Conservation (phyloP, 2,113 vertebrate genomes). For the Naja naja region DNA sequence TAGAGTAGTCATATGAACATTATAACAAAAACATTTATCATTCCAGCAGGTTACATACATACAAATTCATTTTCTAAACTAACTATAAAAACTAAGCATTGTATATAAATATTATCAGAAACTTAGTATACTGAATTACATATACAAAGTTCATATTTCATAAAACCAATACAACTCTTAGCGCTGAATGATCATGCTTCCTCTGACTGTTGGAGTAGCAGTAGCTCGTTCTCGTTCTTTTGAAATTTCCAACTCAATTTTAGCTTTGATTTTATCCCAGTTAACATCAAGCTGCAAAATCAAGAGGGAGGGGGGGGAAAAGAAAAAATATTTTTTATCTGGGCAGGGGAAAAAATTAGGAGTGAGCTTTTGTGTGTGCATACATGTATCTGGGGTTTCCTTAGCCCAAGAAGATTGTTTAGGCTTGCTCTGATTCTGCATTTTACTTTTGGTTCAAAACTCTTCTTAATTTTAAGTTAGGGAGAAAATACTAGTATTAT, state of each 20-base stretch:
- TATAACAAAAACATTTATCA: not conserved
- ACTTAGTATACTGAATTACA: conserved; percentile 4
- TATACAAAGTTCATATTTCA: not conserved
- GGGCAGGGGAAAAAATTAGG: not conserved
- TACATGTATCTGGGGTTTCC: not conserved
- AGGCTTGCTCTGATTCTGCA: not conserved
- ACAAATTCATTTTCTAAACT: not conserved
- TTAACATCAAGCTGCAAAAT: conserved; percentile 87
- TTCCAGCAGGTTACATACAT: not conserved
- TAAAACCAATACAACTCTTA: conserved; percentile 31
- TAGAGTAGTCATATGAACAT: not conserved
- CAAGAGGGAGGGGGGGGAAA: not conserved
- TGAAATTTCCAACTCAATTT: conserved; percentile 91
- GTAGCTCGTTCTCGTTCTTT: conserved; percentile 82
- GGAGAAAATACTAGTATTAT: not conserved
- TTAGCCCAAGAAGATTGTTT: not conserved
- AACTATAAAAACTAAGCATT: not conserved
- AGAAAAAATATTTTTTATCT: not conserved
- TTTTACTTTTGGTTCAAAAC: not conserved
- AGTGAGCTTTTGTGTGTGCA: not conserved
- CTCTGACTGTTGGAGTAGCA: conserved; percentile 62
- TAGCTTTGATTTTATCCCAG: conserved; percentile 95
- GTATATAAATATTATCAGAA: not conserved
- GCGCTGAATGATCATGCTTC: conserved; percentile 62
- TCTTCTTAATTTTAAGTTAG: not conserved